Base-by-base conservation (phyloP, 1,140 invertebrate genomes). In the Hyles euphorbiae region DNA sequence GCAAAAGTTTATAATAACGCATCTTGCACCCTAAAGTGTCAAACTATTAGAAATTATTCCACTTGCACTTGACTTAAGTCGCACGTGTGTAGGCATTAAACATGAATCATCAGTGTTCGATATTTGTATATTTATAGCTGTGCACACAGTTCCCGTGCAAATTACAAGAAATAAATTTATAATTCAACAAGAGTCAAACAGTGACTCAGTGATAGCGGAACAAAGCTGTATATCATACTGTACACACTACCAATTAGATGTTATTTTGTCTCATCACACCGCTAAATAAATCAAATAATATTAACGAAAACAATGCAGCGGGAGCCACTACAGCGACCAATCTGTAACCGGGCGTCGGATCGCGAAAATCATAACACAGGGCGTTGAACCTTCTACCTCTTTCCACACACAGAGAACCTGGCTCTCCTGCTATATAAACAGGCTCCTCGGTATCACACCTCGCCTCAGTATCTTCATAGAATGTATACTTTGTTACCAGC, bases 221-320 rank as follows among this genome's bases (percentile, higher is more conserved):
- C 22, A 22, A 22, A 22, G 22, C 22, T 1, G 22, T 2, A 22
- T 22, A 22, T 22, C 22, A 2, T 22, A 7, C n/a, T 10, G 1
- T 48, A 48, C 5, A 2, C 1, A 48, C 10, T n/a, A 11, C 10
- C 46, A 8, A 48, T 68, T 53, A 75, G 61, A 72, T 78, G 63
- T 74, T 76, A 56, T 70, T 73, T 58, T 88, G 85, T 52, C 79
- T 69, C 12, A 88, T 69, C 43, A 83, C 78, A 50, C 82, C 76
- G 61, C 80, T 87, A 60, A 88, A 85, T 48, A 88, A 70, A 67
- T 86, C 81, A 48, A 83, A 85, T 7, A 88, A 69, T 57, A 88
- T 83, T 11, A 88, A 65, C 0, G 79, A 73, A 63, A 88, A 88
- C 22, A 88, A 67, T 6, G 74, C 74, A 10, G 82, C 70, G 1